Percentiles rank a stretch among this genome's conserved stretches.
Evolutionary conservation across 2,888 invertebrate genomes (phyloP).

Genomic region (Calameuta pallipes): DNA sequence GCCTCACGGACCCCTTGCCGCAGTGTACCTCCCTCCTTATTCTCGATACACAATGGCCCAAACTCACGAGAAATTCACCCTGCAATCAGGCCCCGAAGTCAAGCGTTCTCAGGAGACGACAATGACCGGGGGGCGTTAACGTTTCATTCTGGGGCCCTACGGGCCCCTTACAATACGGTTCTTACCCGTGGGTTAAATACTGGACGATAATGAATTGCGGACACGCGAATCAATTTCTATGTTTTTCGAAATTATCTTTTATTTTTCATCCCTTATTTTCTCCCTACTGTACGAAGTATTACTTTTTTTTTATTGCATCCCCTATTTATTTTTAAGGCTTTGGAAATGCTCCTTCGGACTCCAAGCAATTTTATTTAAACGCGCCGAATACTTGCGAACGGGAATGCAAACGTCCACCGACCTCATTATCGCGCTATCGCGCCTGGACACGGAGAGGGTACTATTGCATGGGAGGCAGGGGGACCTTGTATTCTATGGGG

Average conservation of each 20-base stretch:
- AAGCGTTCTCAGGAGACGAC: slow-evolving; percentile 60
- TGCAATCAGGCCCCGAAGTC: slow-evolving; percentile 61
- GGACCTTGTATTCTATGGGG: slow-evolving; percentile 46
- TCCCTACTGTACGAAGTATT: not conserved
- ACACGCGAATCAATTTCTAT: not conserved
- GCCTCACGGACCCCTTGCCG: slow-evolving; percentile 45
- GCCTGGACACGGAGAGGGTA: slow-evolving; percentile 45
- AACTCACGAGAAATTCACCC: slow-evolving; percentile 65
- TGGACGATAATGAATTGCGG: not conserved
- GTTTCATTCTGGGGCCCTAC: slow-evolving; percentile 12
- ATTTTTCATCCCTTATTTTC: not conserved
- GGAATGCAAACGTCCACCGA: slow-evolving; percentile 27
- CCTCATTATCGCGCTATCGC: slow-evolving; percentile 55
- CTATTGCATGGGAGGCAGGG: slow-evolving; percentile 38
- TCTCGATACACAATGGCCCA: slow-evolving; percentile 61
- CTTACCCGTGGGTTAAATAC: slow-evolving; percentile 21
- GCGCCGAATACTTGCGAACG: not conserved
- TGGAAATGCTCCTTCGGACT: not conserved
- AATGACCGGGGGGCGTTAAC: slow-evolving; percentile 44
- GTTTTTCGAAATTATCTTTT: too few relatives aligned
- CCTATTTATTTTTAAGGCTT: not conserved
- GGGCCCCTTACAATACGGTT: slow-evolving; percentile 36
- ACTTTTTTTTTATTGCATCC: not conserved
- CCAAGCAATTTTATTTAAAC: not conserved
- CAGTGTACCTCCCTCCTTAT: slow-evolving; percentile 60